Percentiles rank a stretch among this genome's conserved stretches.
Conservation (phyloP, 2,113 vertebrate species). For the Smithornis capensis region DNA sequence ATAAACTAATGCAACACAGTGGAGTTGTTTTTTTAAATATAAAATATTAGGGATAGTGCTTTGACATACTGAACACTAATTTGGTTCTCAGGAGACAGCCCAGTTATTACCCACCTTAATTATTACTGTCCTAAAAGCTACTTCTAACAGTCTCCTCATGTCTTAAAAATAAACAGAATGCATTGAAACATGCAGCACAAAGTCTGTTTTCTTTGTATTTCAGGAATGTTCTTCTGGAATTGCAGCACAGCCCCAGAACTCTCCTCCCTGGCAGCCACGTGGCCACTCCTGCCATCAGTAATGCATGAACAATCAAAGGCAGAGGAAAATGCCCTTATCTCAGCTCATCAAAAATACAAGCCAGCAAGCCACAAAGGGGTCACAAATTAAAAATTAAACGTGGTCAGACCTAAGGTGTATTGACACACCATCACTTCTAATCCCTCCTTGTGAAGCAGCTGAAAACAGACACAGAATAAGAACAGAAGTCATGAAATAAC, state of each 20-base stretch:
- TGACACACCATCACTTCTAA: constrained; percentile 38
- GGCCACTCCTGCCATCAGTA: constrained; percentile 39
- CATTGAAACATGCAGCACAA: not conserved
- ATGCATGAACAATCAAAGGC: constrained; percentile 43
- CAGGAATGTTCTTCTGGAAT: not conserved
- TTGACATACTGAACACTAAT: not conserved
- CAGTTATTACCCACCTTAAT: not conserved
- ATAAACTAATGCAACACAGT: not conserved
- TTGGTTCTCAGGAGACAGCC: not conserved
- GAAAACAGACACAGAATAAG: not conserved
- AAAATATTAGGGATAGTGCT: not conserved
- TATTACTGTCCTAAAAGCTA: not conserved
- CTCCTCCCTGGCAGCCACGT: not conserved
- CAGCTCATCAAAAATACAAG: constrained; percentile 72
- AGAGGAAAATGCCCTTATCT: constrained; percentile 54
- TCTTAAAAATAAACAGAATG: not conserved
- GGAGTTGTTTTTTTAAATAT: not conserved
- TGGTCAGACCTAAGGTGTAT: constrained; percentile 28
- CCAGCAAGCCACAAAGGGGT: constrained; percentile 34
- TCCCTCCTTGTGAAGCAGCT: not conserved
- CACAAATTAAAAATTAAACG: constrained; percentile 71
- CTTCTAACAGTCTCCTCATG: not conserved
- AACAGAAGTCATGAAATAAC: not conserved
- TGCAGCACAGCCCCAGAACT: not conserved
- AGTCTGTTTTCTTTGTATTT: not conserved